A percentile compares a stretch with the other conserved stretches of the same genome.
Conservation (phyloP, 2,888 invertebrate species). For the Eutolmus rufibarbis region DNA sequence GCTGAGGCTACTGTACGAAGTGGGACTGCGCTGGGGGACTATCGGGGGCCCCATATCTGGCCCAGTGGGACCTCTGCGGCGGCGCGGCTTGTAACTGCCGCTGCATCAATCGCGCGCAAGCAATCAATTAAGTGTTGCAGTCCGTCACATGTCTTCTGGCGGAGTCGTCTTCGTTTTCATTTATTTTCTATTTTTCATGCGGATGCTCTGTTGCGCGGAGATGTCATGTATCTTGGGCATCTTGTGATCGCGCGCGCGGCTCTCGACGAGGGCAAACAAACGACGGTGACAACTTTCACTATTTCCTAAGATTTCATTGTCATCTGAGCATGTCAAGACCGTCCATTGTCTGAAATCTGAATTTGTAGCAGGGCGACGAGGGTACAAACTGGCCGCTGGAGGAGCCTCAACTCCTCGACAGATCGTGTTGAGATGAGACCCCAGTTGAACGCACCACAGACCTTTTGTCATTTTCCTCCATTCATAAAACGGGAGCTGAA, state of each 20-base stretch:
- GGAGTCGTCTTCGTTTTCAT: background rate
- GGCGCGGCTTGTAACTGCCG: background rate
- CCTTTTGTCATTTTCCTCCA: constrained; percentile 6
- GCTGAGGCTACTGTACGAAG: background rate
- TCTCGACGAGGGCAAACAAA: background rate
- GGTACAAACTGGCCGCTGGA: background rate
- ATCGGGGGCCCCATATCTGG: background rate
- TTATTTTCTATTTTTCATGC: background rate
- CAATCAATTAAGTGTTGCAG: constrained; percentile 36
- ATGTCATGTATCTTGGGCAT: background rate
- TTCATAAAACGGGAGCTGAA: constrained; percentile 16
- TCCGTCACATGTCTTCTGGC: constrained; percentile 8
- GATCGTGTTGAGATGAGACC: background rate
- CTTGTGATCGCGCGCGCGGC: background rate
- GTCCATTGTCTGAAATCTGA: background rate
- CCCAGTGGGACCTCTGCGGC: background rate
- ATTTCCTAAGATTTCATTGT: constrained; percentile 31
- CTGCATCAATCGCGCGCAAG: constrained; percentile 21
- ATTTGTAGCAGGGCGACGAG: background rate
- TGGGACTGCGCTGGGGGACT: background rate
- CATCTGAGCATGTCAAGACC: constrained; percentile 9
- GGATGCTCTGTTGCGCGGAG: background rate
- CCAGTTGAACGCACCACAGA: constrained; percentile 9
- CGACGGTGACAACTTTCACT: constrained; percentile 34
- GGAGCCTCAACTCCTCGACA: background rate